Evolutionary conservation across 1,140 invertebrate species (phyloP).

Genomic region (Ladona fulva): DNA sequence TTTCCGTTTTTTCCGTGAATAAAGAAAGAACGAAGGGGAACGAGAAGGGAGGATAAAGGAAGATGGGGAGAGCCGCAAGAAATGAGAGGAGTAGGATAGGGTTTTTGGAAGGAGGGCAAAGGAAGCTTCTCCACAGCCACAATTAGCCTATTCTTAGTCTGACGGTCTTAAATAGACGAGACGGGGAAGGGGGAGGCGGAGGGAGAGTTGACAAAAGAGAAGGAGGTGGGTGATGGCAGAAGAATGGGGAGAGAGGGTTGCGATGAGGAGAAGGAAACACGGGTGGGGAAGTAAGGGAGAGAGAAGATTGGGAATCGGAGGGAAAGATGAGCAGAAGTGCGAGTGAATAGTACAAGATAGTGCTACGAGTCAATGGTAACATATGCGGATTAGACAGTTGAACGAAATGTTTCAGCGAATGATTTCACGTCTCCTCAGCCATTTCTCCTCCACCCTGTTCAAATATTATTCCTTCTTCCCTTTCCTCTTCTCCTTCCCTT

Average conservation of each 20-base stretch:
- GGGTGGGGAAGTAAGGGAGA: too few relatives aligned
- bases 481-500: too few relatives aligned
- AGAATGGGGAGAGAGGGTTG: background rate
- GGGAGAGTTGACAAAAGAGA: background rate
- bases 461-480: too few relatives aligned
- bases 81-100: background rate
- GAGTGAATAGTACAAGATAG: too few relatives aligned
- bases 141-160: background rate
- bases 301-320: background rate
- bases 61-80: background rate
- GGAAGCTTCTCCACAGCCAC: background rate
- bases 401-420: too few relatives aligned
- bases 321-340: too few relatives aligned
- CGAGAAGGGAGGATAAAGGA: background rate
- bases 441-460: too few relatives aligned
- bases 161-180: slow-evolving; percentile 6
- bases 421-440: too few relatives aligned
- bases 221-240: background rate
- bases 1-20: too few relatives aligned
- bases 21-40: background rate
- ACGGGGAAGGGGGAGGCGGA: background rate
- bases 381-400: too few relatives aligned
- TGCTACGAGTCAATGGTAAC: too few relatives aligned
- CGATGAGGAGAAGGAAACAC: background rate
- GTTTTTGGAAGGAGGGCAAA: background rate